Evolutionary conservation across 1,140 invertebrate genomes (phyloP), one percentile per base, ranked within the genome.

Genomic region (Coptotermes formosanus): DNA sequence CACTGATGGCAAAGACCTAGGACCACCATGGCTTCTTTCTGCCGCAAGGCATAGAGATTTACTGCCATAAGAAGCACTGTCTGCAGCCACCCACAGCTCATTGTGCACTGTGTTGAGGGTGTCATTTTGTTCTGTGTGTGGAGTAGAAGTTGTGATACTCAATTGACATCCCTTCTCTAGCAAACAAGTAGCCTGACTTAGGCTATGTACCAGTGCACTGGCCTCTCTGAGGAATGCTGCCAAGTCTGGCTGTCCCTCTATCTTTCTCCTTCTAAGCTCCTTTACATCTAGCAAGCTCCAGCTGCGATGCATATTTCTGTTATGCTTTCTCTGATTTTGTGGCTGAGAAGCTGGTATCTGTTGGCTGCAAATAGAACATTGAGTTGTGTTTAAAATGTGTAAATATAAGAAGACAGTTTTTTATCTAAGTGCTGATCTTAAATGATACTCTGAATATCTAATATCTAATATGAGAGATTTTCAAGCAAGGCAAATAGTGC

Each of bases 21-120:
- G n/a, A 75, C 25, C n/a, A 75, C 11, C 8, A 25, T 75, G 4
- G 25, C 8, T 30, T n/a, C 7, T 11, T 75, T 75, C 64, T 75
- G 25, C 14, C 64, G n/a, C 16, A 30, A n/a, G 9, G n/a, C 11
- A 16, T 30, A 16, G 64, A 16, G 64, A n/a, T 14, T 75, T 25
- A 30, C n/a, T 75, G 25, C 2, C 2, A 16, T 75, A 30, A n/a
- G 64, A 30, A 75, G 64, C 64, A 9, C 14, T 75, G 14, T 75
- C 64, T 75, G n/a, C 19, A 75, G 64, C 64, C n/a, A 75, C 25
- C 64, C 64, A 75, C 64, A 75, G n/a, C n/a, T 75, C 64, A 75
- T 75, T 75, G n/a, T 75, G 64, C 64, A 75, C 64, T 11, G 64
- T 75, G n/a, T 75, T 30, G 8, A 75, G 6, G 25, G 64, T 14